Percentiles rank a stretch among this genome's conserved stretches.
Conservation (phyloP, 2,888 invertebrate genomes). For the Pristionchus mayeri region DNA sequence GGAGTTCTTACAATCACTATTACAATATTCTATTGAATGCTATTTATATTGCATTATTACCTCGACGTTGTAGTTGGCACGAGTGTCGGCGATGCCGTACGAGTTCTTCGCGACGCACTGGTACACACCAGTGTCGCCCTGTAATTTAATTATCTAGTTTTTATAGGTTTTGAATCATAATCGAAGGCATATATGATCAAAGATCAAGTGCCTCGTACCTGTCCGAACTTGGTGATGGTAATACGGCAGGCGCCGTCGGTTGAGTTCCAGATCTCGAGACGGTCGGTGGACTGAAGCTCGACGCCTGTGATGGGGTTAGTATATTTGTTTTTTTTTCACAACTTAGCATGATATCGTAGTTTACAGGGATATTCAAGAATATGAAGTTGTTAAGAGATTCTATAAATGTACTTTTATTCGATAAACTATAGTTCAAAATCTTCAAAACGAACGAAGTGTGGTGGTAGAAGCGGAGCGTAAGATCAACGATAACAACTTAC, state of each 20-base stretch:
- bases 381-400: too few species aligned
- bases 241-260: conserved; percentile 74
- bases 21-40: too few species aligned
- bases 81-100: conserved; percentile 72
- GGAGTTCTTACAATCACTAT: too few species aligned
- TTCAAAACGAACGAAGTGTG: too few species aligned
- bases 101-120: conserved; percentile 81
- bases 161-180: not conserved
- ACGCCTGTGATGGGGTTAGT: not conserved
- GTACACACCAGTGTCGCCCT: conserved; percentile 81
- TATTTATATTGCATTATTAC: too few species aligned
- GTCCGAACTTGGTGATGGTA: conserved; percentile 67
- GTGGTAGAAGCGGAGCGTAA: too few species aligned
- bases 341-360: too few species aligned
- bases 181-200: conserved; percentile 62
- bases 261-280: conserved; percentile 70
- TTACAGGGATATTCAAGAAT: too few species aligned
- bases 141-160: conserved; percentile 51
- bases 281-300: conserved; percentile 54
- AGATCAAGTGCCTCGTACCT: conserved; percentile 68
- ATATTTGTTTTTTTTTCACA: too few species aligned
- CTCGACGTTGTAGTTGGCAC: conserved; percentile 68
- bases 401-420: too few species aligned
- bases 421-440: too few species aligned
- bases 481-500: too few species aligned